These are phyloP conservation scores for Penelope pileata DNA, from an alignment of 2,113 vertebrate species.

Conservation along the genomic window DNA sequence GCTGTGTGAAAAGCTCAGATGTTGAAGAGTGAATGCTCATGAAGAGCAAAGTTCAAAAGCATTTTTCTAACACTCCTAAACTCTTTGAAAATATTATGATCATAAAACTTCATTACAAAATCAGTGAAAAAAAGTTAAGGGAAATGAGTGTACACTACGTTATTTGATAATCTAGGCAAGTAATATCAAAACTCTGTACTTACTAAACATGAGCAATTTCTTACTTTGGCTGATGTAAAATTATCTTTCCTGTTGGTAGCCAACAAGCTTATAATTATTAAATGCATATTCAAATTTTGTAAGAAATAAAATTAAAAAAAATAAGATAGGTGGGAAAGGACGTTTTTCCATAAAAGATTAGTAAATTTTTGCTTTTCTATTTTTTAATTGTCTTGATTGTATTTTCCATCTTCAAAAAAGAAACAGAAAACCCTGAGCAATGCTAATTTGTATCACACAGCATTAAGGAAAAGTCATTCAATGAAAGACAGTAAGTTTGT, in stretches of 20 bases:
- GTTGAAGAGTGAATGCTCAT: not conserved
- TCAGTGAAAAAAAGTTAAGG: not conserved
- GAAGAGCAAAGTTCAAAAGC: not conserved
- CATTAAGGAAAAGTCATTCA: not conserved
- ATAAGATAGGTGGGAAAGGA: not conserved
- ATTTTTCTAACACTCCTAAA: not conserved
- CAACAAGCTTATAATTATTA: not conserved
- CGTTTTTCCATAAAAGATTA: not conserved
- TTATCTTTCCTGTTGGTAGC: not conserved
- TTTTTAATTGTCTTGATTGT: not conserved
- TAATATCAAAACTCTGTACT: not conserved
- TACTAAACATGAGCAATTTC: not conserved
- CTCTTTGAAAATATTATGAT: not conserved
- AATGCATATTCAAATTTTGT: not conserved
- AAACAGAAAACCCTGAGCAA: not conserved
- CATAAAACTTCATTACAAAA: not conserved
- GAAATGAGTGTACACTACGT: not conserved
- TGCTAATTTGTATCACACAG: not conserved
- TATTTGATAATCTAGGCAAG: not conserved
- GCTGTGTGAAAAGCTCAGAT: accelerated
- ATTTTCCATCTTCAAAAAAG: not conserved
- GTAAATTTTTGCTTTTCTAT: accelerated
- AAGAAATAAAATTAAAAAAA: not conserved
- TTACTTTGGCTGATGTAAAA: not conserved
- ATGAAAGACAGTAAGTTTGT: not conserved